Evolutionary conservation across 2,113 vertebrate genomes (phyloP), one percentile per base, ranked within the genome.

Genomic region (Anguilla rostrata): DNA sequence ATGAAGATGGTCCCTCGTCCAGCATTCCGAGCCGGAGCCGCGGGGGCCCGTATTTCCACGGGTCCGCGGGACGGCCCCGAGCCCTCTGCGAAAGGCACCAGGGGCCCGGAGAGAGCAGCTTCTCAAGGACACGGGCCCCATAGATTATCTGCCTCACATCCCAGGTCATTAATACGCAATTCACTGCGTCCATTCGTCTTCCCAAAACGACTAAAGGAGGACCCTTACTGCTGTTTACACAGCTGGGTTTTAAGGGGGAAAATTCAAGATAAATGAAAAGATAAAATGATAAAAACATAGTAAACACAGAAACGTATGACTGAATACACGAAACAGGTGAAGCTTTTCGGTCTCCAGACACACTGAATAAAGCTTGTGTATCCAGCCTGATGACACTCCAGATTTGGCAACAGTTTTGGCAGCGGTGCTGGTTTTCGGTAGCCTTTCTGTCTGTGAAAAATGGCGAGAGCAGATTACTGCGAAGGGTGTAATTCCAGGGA

Each of bases 151-250:
- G 20, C 8, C 41, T 80, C 41, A 41, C 78, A 40, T 40, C 9
- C 78, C 18, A 80, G 22, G 39, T 41, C 78, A 80, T 80, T 80
- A 80, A 80, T 80, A 80, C 15, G 26, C 71, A 22, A 75, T 80
- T 16, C 34, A 3, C 39, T 80, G 3, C 78, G 18, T 80, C 39
- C 78, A 40, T 41, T 40, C 20, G 20, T 80, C 29, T 39, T 80
- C 3, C 2, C 12, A 80, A 75, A 75, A 75, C 14, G 71, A 75
- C n/a, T 75, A 34, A 34, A 34, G 34, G 71, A 29, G 71, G 71
- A 66, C 71, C 11, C 71, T 12, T 5, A 5, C 71, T 34, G 2
- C 26, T 75, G 12, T 75, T 75, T 75, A 75, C 11, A 75, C 71
- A 75, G 71, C 71, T 75, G 71, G 7, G 71, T 75, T 75, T 75